A percentile compares a stretch with the other conserved stretches of the same genome.
These are phyloP conservation scores for Carollia perspicillata DNA, from an alignment of 2,113 vertebrate genomes.

Conservation along the genomic window DNA sequence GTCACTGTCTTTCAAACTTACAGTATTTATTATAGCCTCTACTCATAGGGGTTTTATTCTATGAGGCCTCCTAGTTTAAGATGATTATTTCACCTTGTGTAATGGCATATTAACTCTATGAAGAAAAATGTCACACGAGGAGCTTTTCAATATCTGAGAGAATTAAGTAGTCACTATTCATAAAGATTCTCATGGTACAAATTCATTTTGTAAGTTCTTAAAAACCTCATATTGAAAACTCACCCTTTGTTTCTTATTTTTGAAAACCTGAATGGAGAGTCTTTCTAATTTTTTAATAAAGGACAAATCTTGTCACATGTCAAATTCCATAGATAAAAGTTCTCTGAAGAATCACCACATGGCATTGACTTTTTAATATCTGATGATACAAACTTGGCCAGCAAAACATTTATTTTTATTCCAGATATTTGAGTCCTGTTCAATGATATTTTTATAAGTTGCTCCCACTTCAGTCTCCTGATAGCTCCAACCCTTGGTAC, in stretches of 20 bases:
- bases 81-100: constrained; percentile 2
- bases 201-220: not conserved
- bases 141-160: not conserved
- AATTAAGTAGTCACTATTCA: not conserved
- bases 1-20: constrained; percentile 70
- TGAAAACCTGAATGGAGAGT: not conserved
- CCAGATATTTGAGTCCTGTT: not conserved
- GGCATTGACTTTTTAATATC: not conserved
- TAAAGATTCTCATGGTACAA: not conserved
- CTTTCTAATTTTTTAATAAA: not conserved
- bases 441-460: not conserved
- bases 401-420: not conserved
- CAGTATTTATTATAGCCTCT: constrained; percentile 42
- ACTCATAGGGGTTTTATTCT: not conserved
- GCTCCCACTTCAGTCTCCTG: not conserved
- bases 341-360: not conserved
- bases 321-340: not conserved
- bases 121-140: not conserved
- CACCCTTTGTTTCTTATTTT: not conserved
- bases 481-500: not conserved
- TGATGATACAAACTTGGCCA: not conserved
- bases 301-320: not conserved
- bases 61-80: not conserved
- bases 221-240: constrained; percentile 12
- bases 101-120: not conserved